Evolutionary conservation across 2,797 vertebrate genomes (phyloP).

Genomic region (Sebastes trivittatus): DNA sequence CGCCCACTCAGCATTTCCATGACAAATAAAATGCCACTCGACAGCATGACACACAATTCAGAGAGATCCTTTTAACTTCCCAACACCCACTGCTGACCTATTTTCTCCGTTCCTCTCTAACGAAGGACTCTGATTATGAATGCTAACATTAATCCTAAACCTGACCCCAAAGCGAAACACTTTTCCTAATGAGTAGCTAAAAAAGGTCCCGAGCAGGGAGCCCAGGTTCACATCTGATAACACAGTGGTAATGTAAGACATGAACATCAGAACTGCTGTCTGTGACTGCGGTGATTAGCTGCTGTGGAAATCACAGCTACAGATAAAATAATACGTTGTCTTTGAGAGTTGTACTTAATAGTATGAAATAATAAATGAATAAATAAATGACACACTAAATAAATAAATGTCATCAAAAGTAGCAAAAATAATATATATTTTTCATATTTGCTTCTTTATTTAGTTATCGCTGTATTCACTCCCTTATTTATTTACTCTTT

Average conservation of each 20-base stretch:
- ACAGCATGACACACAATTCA: conserved; percentile 26
- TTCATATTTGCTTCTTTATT: too few species aligned
- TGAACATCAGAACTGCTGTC: background rate
- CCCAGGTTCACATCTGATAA: background rate
- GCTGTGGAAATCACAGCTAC: too few species aligned
- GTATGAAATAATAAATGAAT: too few species aligned
- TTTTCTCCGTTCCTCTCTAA: conserved; percentile 18
- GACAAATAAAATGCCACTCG: conserved; percentile 62
- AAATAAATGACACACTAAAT: too few species aligned
- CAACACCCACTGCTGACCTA: conserved; percentile 59
- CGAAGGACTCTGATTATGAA: conserved; percentile 22
- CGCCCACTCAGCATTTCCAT: conserved; percentile 65
- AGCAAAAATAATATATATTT: too few species aligned
- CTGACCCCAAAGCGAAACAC: conserved; percentile 14
- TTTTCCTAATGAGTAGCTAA: conserved; percentile 10
- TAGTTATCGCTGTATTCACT: too few species aligned
- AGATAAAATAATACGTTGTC: too few species aligned
- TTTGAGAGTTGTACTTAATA: too few species aligned
- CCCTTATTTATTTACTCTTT: too few species aligned
- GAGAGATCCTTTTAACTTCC: conserved; percentile 48
- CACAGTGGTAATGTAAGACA: background rate
- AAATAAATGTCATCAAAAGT: too few species aligned
- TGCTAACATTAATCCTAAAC: conserved; percentile 32
- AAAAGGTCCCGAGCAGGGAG: background rate
- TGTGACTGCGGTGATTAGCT: too few species aligned